Base-by-base conservation (phyloP, 2,888 invertebrate genomes). In the Alloplasta piceator region DNA sequence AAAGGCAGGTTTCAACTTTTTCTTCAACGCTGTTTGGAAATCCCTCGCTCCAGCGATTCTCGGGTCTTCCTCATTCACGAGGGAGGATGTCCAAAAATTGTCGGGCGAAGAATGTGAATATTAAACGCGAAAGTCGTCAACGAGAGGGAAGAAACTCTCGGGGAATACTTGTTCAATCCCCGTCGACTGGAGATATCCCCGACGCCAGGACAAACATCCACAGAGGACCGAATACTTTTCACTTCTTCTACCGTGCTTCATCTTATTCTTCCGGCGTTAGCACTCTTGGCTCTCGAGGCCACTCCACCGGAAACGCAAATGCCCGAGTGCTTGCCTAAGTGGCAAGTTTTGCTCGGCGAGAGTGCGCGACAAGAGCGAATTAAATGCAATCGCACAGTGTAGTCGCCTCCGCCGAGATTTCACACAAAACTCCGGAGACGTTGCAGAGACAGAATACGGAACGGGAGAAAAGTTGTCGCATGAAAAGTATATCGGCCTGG, bases 261-360 rank as follows among this genome's bases (percentile, higher is more conserved):
- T 48, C 41, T 52, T 52, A 12, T 39, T 26, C 60, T 41, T 43
- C 56, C 26, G 26, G 26, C 26, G 26, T 26, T 14, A 58, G 7
- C 5, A 4, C 16, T 9, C 56, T 48, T 12, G 26, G 58, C 46
- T 70, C 58, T 43, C 14, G 26, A 26, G 26, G 58, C 56, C 46
- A 41, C 58, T 74, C 26, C 66, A 71, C 81, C 67, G 78, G 72
- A 77, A 82, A 83, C 82, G 82, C 79, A 82, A 83, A 83, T 82
- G 82, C 81, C 63, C 72, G 58, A 76, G 77, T 78, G 74, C 66
- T 76, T 68, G 71, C 79, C 78, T 81, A 83, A 83, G 83, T 83
- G 82, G 82, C 73, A 83, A 83, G 83, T 83, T 83, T 82, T 66
- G 50, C 70, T 14, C 39, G 50, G 50, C n/a, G 26, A 43, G 64